phyloP scores from a whole-genome alignment of 1,140 invertebrate species.

The Myzus persicae region DNA sequence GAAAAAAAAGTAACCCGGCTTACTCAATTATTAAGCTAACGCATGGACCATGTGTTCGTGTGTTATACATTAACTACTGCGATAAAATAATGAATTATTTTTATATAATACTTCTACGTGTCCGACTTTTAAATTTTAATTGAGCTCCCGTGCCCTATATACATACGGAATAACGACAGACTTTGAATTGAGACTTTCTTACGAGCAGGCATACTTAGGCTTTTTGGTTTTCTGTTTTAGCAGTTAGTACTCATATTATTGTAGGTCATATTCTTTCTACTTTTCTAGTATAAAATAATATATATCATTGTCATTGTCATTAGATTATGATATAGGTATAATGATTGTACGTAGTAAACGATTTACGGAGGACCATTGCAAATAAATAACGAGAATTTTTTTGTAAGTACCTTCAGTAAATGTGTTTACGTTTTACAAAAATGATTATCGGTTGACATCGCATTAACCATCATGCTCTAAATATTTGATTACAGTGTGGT shows the following conservation, averaged over 20 bases:
- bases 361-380: background rate
- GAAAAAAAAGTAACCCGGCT: background rate
- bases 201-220: background rate
- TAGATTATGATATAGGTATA: background rate
- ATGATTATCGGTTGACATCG: background rate
- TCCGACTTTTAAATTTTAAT: background rate
- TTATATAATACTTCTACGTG: background rate
- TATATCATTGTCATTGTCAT: background rate
- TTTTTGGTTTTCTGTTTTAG: background rate
- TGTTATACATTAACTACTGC: background rate
- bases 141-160: background rate
- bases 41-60: background rate
- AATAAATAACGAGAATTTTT: background rate
- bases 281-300: too few relatives aligned
- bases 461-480: background rate
- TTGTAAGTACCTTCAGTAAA: background rate
- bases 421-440: background rate
- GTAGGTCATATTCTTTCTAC: background rate
- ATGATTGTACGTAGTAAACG: background rate
- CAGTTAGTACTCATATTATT: background rate
- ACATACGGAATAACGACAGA: background rate
- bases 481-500: constrained; percentile 23
- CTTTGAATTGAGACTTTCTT: background rate
- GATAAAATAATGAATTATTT: background rate
- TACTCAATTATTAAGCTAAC: background rate